phyloP scores from a whole-genome alignment of 2,113 vertebrate species.

The Stegastes partitus region DNA sequence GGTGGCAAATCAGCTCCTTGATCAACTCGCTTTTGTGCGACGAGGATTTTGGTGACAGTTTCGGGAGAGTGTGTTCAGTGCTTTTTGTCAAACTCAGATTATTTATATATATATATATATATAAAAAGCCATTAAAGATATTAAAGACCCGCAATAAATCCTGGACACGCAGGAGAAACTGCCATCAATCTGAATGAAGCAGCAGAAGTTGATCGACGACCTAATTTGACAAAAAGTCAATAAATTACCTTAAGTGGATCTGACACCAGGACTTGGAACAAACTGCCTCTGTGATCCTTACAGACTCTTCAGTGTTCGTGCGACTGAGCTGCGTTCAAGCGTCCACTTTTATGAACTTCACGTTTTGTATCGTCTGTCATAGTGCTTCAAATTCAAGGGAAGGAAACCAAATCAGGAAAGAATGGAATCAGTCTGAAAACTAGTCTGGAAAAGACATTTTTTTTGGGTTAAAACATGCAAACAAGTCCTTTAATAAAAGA shows the following conservation, averaged over 20 bases:
- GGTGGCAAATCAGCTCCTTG: constrained; percentile 58
- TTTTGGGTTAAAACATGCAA: background rate
- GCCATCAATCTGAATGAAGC: constrained; percentile 16
- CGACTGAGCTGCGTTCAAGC: constrained; percentile 5
- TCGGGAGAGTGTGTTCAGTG: constrained; percentile 30
- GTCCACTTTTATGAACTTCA: background rate
- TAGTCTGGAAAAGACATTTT: background rate
- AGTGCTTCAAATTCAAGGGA: too few species aligned
- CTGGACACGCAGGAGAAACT: constrained; percentile 50
- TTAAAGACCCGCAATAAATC: constrained; percentile 6
- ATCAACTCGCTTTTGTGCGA: constrained; percentile 45
- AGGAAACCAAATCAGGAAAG: background rate
- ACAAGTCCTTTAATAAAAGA: background rate
- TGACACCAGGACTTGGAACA: constrained; percentile 55
- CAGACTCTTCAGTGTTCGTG: constrained; percentile 7
- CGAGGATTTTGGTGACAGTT: constrained; percentile 40
- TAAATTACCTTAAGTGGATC: constrained; percentile 44
- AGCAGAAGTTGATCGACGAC: constrained; percentile 63
- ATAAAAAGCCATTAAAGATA: constrained; percentile 12
- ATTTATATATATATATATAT: too few species aligned
- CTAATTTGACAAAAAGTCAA: constrained; percentile 65
- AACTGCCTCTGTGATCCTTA: constrained; percentile 51
- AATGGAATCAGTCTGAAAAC: background rate
- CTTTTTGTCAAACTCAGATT: background rate
- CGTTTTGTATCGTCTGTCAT: background rate